Percentiles rank a stretch among this genome's conserved stretches.
Conservation (phyloP, 2,797 vertebrate genomes). For the Xiphophorus birchmanni region DNA sequence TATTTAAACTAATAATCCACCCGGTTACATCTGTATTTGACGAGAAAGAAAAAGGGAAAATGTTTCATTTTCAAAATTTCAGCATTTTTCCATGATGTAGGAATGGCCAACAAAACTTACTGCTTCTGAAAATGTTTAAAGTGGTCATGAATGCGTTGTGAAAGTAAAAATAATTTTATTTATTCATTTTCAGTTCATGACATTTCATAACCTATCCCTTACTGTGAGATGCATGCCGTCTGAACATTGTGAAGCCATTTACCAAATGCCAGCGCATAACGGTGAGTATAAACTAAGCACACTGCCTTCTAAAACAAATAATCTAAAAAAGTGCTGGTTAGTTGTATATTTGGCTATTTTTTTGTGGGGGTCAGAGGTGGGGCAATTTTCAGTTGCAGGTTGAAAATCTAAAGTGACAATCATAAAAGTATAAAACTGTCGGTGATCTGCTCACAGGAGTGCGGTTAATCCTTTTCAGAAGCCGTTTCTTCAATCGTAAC, state of each 20-base stretch:
- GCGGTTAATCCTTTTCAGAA: neutral
- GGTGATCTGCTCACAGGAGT: no score
- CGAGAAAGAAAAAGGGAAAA: neutral
- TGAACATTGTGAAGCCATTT: fast-evolving
- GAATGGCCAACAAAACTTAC: neutral
- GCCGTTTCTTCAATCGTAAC: neutral
- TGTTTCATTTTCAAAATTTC: neutral
- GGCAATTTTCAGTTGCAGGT: no score
- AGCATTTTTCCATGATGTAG: neutral
- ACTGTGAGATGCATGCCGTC: slow-evolving; percentile 9
- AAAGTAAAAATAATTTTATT: neutral
- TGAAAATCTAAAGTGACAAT: neutral
- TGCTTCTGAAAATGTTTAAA: neutral
- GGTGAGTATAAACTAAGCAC: slow-evolving; percentile 47
- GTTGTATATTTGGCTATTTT: no score
- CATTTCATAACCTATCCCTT: fast-evolving
- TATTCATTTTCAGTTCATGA: slow-evolving; percentile 22
- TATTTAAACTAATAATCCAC: no score
- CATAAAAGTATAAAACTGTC: neutral
- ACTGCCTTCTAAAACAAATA: no score
- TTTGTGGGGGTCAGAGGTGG: no score
- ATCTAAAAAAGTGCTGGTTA: no score
- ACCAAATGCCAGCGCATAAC: neutral
- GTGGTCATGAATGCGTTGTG: neutral
- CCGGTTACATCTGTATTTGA: no score